Base-by-base conservation (phyloP, 2,113 vertebrate species). In the Callaeas wilsoni region DNA sequence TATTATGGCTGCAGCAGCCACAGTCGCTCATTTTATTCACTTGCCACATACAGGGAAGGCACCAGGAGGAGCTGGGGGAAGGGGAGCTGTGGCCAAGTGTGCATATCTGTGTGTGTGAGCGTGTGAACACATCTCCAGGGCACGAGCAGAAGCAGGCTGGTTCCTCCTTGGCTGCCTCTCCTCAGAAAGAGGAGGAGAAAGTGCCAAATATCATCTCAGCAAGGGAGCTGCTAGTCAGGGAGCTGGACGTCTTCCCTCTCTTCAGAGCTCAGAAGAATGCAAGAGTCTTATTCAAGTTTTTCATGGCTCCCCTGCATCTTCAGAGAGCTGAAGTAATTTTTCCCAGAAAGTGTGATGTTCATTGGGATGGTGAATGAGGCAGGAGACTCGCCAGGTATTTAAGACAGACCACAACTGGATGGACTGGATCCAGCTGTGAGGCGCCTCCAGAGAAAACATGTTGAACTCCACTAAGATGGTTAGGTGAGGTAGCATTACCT, bases 161-260 rank as follows among this genome's bases (percentile, higher is more conserved):
- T 41, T 93, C 70, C 41, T 73, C 20, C 59, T 87, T 73, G 85
- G 75, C 92, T 91, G 67, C 59, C 8, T 91, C 65, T 75, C 4
- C 0, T 75, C 53, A 94, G 88, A 93, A 53, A 37, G 41, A 93
- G 73, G n/a, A 83, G 46, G n/a, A 91, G 53, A 92, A 94, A 57
- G 55, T 96, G 96, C 75, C 90, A 94, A 90, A 84, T 90, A 63
- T 73, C 46, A 44, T 91, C 85, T 80, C 90, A 94, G 78, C 84
- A 91, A 83, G 70, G 52, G 85, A 86, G 71, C 67, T 94, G 90
- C 87, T 87, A 92, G 75, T 76, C 85, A 69, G 75, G 63, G 59
- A 94, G 82, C 70, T 97, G 90, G 94, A 94, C 94, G 64, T 63
- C 42, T 83, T 90, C 85, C 78, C 53, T 90, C 46, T 82, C 63